These are phyloP conservation scores for Ranitomeya imitator DNA, from an alignment of 2,113 vertebrate genomes.

Conservation along the genomic window DNA sequence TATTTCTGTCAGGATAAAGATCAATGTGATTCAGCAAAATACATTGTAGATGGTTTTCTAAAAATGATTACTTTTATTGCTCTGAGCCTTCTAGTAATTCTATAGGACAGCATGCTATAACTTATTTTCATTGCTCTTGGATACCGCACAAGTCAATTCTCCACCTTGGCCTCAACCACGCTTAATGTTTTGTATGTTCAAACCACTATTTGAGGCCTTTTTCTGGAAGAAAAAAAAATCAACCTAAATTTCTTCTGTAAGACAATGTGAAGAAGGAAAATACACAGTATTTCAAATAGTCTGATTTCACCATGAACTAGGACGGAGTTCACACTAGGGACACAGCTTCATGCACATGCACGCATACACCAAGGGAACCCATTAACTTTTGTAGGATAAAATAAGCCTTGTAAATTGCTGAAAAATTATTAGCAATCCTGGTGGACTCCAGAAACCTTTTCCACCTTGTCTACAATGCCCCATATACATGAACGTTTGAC, in stretches of 20 bases:
- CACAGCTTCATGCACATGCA: not conserved
- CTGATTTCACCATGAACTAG: not conserved
- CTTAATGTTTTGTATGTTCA: not conserved
- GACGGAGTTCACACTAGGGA: not conserved
- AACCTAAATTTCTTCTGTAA: not conserved
- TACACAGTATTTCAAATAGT: not conserved
- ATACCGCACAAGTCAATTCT: not conserved
- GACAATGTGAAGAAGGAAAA: not conserved
- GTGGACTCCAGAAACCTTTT: too few species aligned
- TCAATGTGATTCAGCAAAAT: slow-evolving; percentile 11
- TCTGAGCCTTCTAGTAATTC: not conserved
- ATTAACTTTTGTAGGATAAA: too few species aligned
- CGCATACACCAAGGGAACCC: too few species aligned
- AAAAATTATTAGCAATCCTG: not conserved
- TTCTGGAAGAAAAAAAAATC: too few species aligned
- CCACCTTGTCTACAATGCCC: too few species aligned
- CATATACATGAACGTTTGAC: too few species aligned
- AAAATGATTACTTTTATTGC: not conserved
- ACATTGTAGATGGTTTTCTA: not conserved
- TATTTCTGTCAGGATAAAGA: not conserved
- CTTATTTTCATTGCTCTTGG: not conserved
- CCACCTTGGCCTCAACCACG: not conserved
- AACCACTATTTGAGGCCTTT: not conserved
- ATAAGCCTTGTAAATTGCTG: not conserved
- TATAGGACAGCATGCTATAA: not conserved